A percentile compares a stretch with the other conserved stretches of the same genome.
Conservation (phyloP, 2,888 invertebrate genomes). For the Caenorhabditis sp. region DNA sequence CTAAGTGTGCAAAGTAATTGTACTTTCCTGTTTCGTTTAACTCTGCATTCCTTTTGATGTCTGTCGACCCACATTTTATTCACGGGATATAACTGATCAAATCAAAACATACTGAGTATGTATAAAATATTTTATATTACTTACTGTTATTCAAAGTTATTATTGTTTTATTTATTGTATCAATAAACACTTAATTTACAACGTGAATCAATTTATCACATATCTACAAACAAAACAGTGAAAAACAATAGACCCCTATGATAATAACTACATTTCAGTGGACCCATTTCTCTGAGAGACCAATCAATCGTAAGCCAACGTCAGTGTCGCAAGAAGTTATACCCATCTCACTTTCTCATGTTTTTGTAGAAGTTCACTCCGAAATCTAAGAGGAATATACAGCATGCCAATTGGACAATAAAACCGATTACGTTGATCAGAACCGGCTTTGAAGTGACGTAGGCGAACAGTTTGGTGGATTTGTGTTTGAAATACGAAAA, state of each 20-base stretch:
- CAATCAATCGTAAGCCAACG: conserved; percentile 8
- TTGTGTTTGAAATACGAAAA: conserved; percentile 29
- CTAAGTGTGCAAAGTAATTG: conserved; percentile 65
- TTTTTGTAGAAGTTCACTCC: conserved; percentile 26
- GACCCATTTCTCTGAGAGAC: conserved; percentile 41
- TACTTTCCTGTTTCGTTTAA: conserved; percentile 6
- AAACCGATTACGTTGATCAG: conserved; percentile 34
- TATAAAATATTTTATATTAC: neutral
- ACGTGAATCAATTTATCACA: neutral
- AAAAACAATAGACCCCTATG: conserved; percentile 9
- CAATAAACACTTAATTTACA: conserved; percentile 23
- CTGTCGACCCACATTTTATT: conserved; percentile 27
- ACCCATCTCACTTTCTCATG: conserved; percentile 40
- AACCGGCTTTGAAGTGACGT: conserved; percentile 8
- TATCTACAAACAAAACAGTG: neutral
- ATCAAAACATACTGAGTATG: conserved; percentile 27
- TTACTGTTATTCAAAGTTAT: conserved; percentile 24
- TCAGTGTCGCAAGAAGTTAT: neutral
- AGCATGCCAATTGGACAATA: conserved; percentile 27
- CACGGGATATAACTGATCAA: conserved; percentile 39
- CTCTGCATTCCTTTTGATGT: conserved; percentile 33
- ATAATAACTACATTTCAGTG: neutral
- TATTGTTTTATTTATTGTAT: conserved; percentile 39
- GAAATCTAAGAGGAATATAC: conserved; percentile 47
- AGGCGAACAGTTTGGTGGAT: conserved; percentile 5